These are phyloP conservation scores for Eupristina koningsbergeri DNA, from an alignment of 1,140 invertebrate species.

Conservation along the genomic window DNA sequence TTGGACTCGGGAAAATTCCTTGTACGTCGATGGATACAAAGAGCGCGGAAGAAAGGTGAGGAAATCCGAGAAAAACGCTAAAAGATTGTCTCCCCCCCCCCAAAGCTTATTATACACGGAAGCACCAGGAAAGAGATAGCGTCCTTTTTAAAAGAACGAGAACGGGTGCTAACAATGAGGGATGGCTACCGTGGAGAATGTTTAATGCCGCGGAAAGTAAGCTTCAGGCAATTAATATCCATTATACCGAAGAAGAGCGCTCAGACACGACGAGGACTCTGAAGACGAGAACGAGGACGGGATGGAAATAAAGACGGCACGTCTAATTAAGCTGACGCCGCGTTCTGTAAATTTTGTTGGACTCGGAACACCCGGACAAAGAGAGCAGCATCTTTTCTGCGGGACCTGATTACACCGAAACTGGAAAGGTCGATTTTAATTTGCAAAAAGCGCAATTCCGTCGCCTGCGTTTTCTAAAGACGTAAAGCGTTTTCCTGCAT, in stretches of 20 bases:
- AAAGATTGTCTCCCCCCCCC: not conserved
- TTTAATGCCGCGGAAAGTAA: slow-evolving; percentile 73
- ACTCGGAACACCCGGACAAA: slow-evolving; percentile 42
- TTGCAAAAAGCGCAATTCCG: not conserved
- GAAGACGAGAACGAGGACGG: no score
- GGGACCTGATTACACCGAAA: not conserved
- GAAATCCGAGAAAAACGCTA: not conserved
- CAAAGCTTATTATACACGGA: not conserved
- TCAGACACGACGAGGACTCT: no score
- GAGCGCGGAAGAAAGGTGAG: not conserved
- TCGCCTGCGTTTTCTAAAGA: no score
- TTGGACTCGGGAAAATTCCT: not conserved
- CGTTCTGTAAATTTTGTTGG: slow-evolving; percentile 55
- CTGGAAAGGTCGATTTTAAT: not conserved
- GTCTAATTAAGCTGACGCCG: slow-evolving; percentile 53
- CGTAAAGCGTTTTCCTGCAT: not conserved
- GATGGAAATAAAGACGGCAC: slow-evolving; percentile 41
- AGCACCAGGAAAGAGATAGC: slow-evolving; percentile 22
- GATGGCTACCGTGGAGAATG: slow-evolving; percentile 68
- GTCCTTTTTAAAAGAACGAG: slow-evolving; percentile 42
- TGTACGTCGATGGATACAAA: not conserved
- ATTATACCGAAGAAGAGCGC: slow-evolving; percentile 64
- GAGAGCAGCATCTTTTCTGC: slow-evolving; percentile 50
- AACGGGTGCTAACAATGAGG: slow-evolving; percentile 70
- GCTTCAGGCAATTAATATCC: slow-evolving; percentile 73